phyloP scores from a whole-genome alignment of 1,140 invertebrate species.

The Drosophila lowei region DNA sequence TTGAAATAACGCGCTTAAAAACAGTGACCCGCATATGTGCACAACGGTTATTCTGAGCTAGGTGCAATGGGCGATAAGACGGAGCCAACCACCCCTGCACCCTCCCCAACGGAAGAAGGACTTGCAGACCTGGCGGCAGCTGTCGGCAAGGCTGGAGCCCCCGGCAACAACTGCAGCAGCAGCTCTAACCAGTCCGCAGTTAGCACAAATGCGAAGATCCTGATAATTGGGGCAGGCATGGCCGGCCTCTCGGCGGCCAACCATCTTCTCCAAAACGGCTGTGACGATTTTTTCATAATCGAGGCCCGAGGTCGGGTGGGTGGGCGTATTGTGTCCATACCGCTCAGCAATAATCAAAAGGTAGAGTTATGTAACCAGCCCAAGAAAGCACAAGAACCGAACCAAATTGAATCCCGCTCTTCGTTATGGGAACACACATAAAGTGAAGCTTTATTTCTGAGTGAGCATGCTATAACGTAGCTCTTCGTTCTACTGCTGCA shows the following conservation, averaged over 20 bases:
- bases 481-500: not conserved
- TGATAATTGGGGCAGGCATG: slow-evolving; percentile 94
- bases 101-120: slow-evolving; percentile 72
- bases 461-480: slow-evolving; percentile 21
- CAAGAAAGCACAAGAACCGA: not conserved
- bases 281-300: slow-evolving; percentile 90
- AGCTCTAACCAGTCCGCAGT: slow-evolving; percentile 1
- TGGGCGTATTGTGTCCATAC: slow-evolving; percentile 90
- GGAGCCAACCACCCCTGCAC: slow-evolving; percentile 72
- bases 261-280: slow-evolving; percentile 91
- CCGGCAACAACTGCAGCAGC: slow-evolving; percentile 6
- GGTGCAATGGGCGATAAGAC: slow-evolving; percentile 61
- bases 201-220: slow-evolving; percentile 85
- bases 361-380: slow-evolving; percentile 75
- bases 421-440: not conserved
- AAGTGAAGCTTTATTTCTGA: not conserved
- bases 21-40: slow-evolving; percentile 43
- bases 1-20: slow-evolving; percentile 12
- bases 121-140: slow-evolving; percentile 37
- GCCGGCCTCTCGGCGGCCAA: slow-evolving; percentile 93
- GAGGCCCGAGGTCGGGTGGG: slow-evolving; percentile 92
- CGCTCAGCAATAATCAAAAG: slow-evolving; percentile 87
- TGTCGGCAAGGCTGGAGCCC: slow-evolving; percentile 15
- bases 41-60: not conserved
- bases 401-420: too few relatives aligned